Evolutionary conservation across 35 echinoderm and acorn worm genomes (phyloP), one percentile per base, ranked within the genome.

Genomic region (Acanthaster planci): DNA sequence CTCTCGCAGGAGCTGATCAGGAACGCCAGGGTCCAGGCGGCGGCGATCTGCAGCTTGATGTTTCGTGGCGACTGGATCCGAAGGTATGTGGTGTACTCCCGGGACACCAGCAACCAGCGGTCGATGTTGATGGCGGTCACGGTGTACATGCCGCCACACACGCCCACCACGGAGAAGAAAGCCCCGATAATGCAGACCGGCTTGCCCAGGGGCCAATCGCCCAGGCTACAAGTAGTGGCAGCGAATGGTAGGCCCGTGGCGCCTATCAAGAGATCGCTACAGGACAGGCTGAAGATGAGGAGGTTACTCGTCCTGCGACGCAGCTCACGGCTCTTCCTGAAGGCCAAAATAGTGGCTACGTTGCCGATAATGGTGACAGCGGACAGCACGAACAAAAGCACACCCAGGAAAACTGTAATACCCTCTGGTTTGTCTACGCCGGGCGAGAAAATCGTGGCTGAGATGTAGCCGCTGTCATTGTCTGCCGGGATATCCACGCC

Each of bases 261-360:
- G 9, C 81, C 81, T 8, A 83, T 60, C 37, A 53, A 51, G 8
- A 83, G 81, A 83, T 83, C 81, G 56, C 35, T 21, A 38, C 53
- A 57, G 2, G 81, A 57, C 6, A 83, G 32, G 34, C 56, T 57
- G 2, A 83, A 30, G 18, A 83, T 57, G 0, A 83, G 52, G 7
- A 83, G 81, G 35, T 83, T 57, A 27, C 51, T 57, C 1, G 51
- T 31, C 2, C 59, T 83, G 15, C 59, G 51, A 0, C 81, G 55
- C 15, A 83, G 38, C 14, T 37, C 56, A 8, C 53, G 81, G 7
- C 56, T 57, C 10, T 2, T 10, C 21, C 19, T 38, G 81, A 59
- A 83, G 2, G 81, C 81, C 31, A 38, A 83, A 18, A 83, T 83
- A 2, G 52, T 83, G 12, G 52, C 81, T 15, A 83, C 10, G 53